Evolutionary conservation across 2,113 vertebrate genomes (phyloP), one percentile per base, ranked within the genome.

Genomic region (Sander vitreus): DNA sequence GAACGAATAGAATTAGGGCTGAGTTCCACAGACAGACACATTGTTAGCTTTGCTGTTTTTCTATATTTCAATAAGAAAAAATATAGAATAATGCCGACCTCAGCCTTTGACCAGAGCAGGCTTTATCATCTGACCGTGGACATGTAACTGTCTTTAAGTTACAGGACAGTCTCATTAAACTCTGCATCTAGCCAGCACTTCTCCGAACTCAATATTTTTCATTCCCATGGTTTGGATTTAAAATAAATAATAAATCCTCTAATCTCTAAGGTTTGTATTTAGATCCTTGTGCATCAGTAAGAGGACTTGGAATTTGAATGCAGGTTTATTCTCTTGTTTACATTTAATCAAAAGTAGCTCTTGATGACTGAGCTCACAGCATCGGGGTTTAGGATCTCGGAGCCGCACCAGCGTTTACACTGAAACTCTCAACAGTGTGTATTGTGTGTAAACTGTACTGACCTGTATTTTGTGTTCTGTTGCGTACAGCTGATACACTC

Each of bases 391-490:
- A 25, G 57, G 45, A 67, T 43, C 71, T 77, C 64, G 12, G 27
- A 58, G 62, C 63, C 4, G 2, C 63, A 19, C 43, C 45, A 65
- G 73, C 55, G 2, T 21, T 78, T 15, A 54, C 55, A 36, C 25
- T 15, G 30, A 69, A 53, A 23, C 64, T 36, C 65, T 59, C 1
- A 0, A 21, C 25, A 11, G 66, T 50, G 62, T 71, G 64, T 89
- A 4, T 80, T 48, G 55, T 71, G 85, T 85, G 72, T 88, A 80
- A 88, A 89, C 81, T 68, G 27, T 27, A 27, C 80, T 2, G 30
- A 47, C 88, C 81, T 30, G 85, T 78, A 85, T 91, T 89, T 84
- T 36, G 76, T 66, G n/a, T 82, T 70, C 27, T 7, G 65, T 50
- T 6, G 73, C 21, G 1, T 43, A 2, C n/a, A 59, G 69, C 54